phyloP scores from a whole-genome alignment of 2,113 vertebrate genomes.

The Formicarius rufipectus region DNA sequence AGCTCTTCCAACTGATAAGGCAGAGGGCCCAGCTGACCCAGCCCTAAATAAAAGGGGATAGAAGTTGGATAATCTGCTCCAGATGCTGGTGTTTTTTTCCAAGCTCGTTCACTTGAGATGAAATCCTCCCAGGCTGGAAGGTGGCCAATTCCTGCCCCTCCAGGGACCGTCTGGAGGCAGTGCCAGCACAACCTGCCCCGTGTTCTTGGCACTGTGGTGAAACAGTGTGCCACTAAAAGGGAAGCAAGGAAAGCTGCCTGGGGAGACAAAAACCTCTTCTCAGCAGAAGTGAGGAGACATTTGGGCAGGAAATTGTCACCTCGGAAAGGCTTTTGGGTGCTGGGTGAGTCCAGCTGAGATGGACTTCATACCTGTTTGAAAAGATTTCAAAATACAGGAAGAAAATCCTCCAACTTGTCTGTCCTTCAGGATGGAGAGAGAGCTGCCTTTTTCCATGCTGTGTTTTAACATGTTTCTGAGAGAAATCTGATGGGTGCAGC shows the following conservation, averaged over 20 bases:
- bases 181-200: not conserved
- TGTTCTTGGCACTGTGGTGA: not conserved
- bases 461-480: not conserved
- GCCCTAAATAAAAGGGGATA: not conserved
- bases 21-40: not conserved
- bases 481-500: not conserved
- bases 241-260: not conserved
- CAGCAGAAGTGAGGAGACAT: not conserved
- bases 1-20: not conserved
- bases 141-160: slow-evolving; percentile 1
- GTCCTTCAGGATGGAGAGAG: not conserved
- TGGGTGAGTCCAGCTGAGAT: not conserved
- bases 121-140: slow-evolving; percentile 1
- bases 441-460: not conserved
- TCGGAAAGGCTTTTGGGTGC: not conserved
- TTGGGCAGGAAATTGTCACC: not conserved
- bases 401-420: not conserved
- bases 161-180: slow-evolving; percentile 31
- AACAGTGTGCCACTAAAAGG: not conserved
- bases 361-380: not conserved
- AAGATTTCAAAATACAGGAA: not conserved
- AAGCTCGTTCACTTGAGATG: not conserved
- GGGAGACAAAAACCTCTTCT: not conserved
- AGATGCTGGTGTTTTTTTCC: slow-evolving; percentile 24
- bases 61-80: slow-evolving; percentile 47